These are phyloP conservation scores for Smutsia gigantea DNA, from an alignment of 2,797 vertebrate species.

Conservation along the genomic window DNA sequence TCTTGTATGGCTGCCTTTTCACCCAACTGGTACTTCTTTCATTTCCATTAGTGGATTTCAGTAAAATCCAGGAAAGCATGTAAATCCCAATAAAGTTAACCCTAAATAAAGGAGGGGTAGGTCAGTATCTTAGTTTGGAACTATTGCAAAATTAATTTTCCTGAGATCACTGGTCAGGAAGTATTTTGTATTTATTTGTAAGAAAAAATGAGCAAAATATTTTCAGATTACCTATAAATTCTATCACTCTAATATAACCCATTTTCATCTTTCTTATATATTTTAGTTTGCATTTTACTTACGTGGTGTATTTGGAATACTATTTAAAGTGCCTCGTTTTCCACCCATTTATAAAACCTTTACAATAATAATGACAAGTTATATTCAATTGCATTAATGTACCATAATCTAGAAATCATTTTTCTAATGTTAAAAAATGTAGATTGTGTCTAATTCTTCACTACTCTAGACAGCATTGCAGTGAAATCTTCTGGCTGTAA, in stretches of 20 bases:
- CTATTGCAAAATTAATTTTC: conserved; percentile 37
- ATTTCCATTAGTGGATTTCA: conserved; percentile 1
- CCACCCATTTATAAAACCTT: background rate
- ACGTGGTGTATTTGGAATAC: background rate
- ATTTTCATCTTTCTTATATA: background rate
- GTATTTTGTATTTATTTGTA: conserved; percentile 55
- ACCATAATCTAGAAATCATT: background rate
- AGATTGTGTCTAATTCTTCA: background rate
- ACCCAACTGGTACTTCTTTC: background rate
- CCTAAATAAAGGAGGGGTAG: conserved; percentile 13
- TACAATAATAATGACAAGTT: background rate
- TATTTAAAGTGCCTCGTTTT: background rate
- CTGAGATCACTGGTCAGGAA: background rate
- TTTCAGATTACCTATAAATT: conserved; percentile 7
- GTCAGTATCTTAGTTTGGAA: conserved; percentile 40
- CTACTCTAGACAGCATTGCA: background rate
- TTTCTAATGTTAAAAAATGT: background rate
- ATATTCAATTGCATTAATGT: background rate
- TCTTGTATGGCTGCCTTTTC: background rate
- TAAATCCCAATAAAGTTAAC: background rate
- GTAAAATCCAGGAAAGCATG: conserved; percentile 10
- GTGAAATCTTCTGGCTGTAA: background rate
- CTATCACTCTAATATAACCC: background rate
- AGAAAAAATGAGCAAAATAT: conserved; percentile 22
- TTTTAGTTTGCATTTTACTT: conserved; percentile 48